Base-by-base conservation (phyloP, 2,888 invertebrate genomes). In the Eristalis intricaria region DNA sequence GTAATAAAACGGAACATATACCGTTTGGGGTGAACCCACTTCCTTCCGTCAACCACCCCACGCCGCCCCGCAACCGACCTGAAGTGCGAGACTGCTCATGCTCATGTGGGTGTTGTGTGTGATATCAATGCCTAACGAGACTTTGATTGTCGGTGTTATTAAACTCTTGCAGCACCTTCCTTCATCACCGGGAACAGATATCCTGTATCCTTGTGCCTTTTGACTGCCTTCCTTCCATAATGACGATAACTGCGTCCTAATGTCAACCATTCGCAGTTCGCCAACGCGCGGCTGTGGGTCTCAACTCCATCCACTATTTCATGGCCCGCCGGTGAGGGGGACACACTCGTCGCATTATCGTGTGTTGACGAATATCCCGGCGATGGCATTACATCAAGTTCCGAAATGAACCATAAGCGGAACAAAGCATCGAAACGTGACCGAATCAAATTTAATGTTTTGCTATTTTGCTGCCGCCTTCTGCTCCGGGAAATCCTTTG, bases 391-490 rank as follows among this genome's bases (percentile, higher is more conserved):
- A 84, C 87, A 79, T 87, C 84, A 84, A 87, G 83, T 84, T 87
- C 76, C 83, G 90, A 91, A 91, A 91, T 91, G 92, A 91, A 91
- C 91, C 91, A 91, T 91, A 91, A 91, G 92, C 91, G 91, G 91
- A 92, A 90, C 91, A 92, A 92, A 92, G 92, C 92, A 91, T 89
- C 89, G 79, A 89, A 91, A 92, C 91, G 91, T 91, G 91, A 92
- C 92, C 91, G 91, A 92, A 91, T 91, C 91, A 91, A 91, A 91
- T 91, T 91, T 91, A 91, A 92, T 91, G 92, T 90, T 89, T 89
- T 85, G 77, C 89, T 84, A 88, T 88, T 89, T 89, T 89, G 26
- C 68, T 71, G 35, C 86, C 70, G 68, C 75, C 63, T 64, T 61
- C 69, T 70, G 32, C 10, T 32, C 10, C 32, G 32, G 32, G 13